Percentiles rank a stretch among this genome's conserved stretches.
Evolutionary conservation across 64 coral and sea anemone genomes (phyloP).

Genomic region (Anthopleura sola): DNA sequence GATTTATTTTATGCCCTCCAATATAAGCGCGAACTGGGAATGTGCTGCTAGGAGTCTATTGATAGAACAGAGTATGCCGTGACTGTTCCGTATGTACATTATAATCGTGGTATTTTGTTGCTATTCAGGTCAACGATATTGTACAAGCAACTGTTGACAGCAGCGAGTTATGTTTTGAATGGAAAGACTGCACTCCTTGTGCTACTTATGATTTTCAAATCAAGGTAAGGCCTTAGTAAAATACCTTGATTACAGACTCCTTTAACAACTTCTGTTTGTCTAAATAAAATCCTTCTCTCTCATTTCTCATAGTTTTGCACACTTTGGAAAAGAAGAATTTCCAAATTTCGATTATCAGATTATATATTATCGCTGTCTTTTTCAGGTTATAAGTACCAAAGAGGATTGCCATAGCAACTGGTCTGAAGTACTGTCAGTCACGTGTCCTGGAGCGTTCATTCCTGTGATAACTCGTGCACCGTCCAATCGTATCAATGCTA

Average conservation of each 20-base stretch:
- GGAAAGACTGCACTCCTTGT: not conserved
- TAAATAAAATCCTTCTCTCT: too few species aligned
- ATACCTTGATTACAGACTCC: too few species aligned
- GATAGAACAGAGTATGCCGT: too few species aligned
- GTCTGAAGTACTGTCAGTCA: slow-evolving; percentile 56
- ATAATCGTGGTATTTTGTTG: not conserved
- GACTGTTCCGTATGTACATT: too few species aligned
- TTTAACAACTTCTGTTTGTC: too few species aligned
- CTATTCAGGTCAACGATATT: not conserved
- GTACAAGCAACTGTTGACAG: not conserved
- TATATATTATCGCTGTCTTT: not conserved
- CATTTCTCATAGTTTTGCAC: too few species aligned
- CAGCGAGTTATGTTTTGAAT: not conserved
- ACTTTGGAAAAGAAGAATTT: too few species aligned
- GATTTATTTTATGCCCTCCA: too few species aligned
- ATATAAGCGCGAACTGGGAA: too few species aligned
- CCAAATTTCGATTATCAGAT: too few species aligned
- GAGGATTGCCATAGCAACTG: slow-evolving; percentile 71
- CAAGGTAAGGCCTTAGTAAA: not conserved
- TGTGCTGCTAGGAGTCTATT: too few species aligned
- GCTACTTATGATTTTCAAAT: not conserved
- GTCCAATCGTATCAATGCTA: slow-evolving; percentile 59
- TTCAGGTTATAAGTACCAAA: slow-evolving; percentile 68
- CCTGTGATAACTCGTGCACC: slow-evolving; percentile 44
- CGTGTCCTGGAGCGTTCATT: slow-evolving; percentile 56